Base-by-base conservation (phyloP, 2,888 invertebrate genomes). In the Leptura quadrifasciata region DNA sequence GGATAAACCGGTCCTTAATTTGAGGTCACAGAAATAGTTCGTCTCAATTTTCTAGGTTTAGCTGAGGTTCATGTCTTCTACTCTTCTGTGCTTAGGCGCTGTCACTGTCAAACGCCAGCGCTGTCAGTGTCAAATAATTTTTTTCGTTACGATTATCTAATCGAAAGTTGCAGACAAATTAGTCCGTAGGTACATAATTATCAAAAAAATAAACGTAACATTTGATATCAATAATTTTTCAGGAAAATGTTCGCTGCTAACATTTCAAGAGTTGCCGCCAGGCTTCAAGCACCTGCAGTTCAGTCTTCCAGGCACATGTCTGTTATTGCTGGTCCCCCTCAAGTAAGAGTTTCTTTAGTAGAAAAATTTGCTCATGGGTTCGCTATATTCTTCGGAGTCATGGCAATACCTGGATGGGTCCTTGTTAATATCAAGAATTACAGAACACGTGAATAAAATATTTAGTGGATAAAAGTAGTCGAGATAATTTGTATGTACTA, bases 391-490 rank as follows among this genome's bases (percentile, higher is more conserved):
- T 75, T 76, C 35, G 82, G 84, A n/a, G 79, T 86, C 15, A 39
- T 85, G 24, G 81, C 84, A 31, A 74, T 87, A 35, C 89, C 89
- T 18, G 78, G 78, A 0, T 89, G 87, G 86, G 87, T 89, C 2
- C 81, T 89, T 9, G 79, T 83, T 52, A 85, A 89, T 81, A 84
- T 89, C 64, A 86, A 86, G 64, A 77, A 86, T 55, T 89, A 89
- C 84, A 87, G 86, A 81, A 84, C 81, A 5, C 54, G 67, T 17
- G 82, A 83, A 57, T 82, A 83, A 80, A 39, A 67, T 47, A 12
- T 55, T 58, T 17, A 55, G 24, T 27, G 24, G 39, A 69, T 70
- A 69, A 75, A 58, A 15, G 61, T 61, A 52, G 71, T 52, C 15
- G 18, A 27, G 24, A 17, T 54, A 52, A 17, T 61, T 52, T 71